Conservation (phyloP, 2,888 invertebrate genomes). For the Agrochola circellaris region DNA sequence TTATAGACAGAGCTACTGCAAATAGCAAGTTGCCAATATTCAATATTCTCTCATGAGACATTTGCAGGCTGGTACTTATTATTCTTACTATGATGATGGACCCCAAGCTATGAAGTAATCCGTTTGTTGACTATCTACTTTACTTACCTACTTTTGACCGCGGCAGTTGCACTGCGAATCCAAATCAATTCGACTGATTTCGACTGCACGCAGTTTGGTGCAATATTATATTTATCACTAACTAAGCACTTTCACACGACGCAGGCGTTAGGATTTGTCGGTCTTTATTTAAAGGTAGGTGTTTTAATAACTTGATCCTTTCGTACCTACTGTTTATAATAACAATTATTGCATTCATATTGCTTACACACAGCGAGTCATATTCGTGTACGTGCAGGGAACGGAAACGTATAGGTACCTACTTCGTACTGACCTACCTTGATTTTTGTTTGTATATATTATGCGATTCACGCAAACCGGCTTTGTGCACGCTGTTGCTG, state of each 20-base stretch:
- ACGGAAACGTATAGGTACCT: constrained; percentile 18
- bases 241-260: neutral
- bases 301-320: constrained; percentile 2
- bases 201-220: neutral
- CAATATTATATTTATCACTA: too few relatives aligned
- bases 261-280: neutral
- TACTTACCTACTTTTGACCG: too few relatives aligned
- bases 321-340: neutral
- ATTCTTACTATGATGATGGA: neutral
- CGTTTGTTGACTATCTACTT: neutral
- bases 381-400: constrained; percentile 26
- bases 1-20: neutral
- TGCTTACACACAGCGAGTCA: constrained; percentile 19
- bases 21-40: neutral
- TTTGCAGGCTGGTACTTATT: neutral
- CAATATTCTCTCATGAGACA: neutral
- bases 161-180: neutral
- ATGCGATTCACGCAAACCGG: constrained; percentile 72
- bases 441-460: constrained; percentile 44
- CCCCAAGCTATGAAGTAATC: neutral
- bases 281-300: neutral
- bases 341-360: neutral
- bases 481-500: constrained; percentile 77
- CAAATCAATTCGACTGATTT: neutral
- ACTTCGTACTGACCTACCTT: constrained; percentile 40